Evolutionary conservation across 2,113 vertebrate species (phyloP).

Genomic region (Oncorhynchus mykiss): DNA sequence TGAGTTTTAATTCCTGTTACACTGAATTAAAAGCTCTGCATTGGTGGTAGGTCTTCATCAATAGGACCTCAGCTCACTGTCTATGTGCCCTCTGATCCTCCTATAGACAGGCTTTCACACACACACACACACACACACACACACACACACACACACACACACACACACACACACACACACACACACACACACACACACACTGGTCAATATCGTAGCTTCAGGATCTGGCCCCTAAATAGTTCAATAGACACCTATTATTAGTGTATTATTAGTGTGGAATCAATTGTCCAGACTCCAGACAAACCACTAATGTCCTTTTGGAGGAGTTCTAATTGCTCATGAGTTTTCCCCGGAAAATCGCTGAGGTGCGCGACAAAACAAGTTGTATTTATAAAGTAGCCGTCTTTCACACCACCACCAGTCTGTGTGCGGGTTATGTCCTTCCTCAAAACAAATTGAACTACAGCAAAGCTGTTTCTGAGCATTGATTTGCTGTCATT

Average conservation of each 20-base stretch:
- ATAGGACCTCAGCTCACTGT: conserved; percentile 21
- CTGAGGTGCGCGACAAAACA: conserved; percentile 36
- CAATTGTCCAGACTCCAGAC: conserved; percentile 42
- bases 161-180: not conserved
- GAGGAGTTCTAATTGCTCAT: conserved; percentile 23
- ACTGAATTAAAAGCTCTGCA: conserved; percentile 67
- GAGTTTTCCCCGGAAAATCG: conserved; percentile 24
- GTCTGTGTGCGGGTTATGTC: too few species aligned
- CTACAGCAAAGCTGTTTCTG: too few species aligned
- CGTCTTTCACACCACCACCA: too few species aligned
- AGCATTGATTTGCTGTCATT: too few species aligned
- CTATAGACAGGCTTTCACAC: too few species aligned
- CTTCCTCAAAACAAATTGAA: too few species aligned
- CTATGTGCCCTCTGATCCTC: not conserved
- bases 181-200: not conserved
- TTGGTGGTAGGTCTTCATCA: conserved; percentile 52
- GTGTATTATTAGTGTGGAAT: conserved; percentile 34
- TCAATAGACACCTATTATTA: not conserved
- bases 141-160: not conserved
- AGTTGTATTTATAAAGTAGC: conserved; percentile 15
- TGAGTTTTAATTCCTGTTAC: conserved; percentile 61
- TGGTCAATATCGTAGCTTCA: not conserved
- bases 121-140: not conserved
- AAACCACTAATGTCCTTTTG: conserved; percentile 29
- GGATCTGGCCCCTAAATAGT: not conserved